phyloP scores from a whole-genome alignment of 2,888 invertebrate species.

The Nezara viridula region DNA sequence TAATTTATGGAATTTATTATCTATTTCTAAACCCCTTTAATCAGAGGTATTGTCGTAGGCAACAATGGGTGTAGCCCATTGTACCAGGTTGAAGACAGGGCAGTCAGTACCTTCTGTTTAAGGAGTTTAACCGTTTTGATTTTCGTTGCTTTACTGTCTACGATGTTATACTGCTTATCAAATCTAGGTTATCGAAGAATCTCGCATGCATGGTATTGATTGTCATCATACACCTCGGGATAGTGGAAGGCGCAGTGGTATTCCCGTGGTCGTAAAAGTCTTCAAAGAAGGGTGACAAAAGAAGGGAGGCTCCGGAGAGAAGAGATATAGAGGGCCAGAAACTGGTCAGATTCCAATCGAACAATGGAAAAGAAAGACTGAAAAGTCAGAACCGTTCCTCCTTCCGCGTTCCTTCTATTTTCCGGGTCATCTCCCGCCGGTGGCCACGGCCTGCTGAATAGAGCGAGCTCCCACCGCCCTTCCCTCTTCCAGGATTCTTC shows the following conservation, averaged over 20 bases:
- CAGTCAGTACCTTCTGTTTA: too few species aligned
- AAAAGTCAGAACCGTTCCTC: conserved; percentile 27
- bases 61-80: too few species aligned
- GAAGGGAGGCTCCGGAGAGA: background rate
- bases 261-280: background rate
- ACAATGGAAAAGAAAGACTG: background rate
- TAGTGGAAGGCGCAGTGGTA: background rate
- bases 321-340: background rate
- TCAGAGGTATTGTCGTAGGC: too few species aligned
- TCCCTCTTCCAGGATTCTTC: background rate
- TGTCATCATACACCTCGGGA: background rate
- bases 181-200: background rate
- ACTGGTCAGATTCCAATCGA: background rate
- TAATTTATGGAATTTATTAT: too few species aligned
- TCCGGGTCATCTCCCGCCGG: background rate
- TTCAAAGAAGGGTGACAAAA: background rate
- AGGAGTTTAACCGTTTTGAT: too few species aligned
- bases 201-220: background rate
- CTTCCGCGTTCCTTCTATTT: conserved; percentile 37
- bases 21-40: too few species aligned
- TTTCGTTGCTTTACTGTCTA: too few species aligned
- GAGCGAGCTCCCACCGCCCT: background rate
- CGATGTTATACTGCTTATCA: too few species aligned
- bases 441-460: background rate
- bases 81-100: too few species aligned